These are phyloP conservation scores for Cepaea nemoralis DNA, from an alignment of 1,140 invertebrate species.

Conservation along the genomic window DNA sequence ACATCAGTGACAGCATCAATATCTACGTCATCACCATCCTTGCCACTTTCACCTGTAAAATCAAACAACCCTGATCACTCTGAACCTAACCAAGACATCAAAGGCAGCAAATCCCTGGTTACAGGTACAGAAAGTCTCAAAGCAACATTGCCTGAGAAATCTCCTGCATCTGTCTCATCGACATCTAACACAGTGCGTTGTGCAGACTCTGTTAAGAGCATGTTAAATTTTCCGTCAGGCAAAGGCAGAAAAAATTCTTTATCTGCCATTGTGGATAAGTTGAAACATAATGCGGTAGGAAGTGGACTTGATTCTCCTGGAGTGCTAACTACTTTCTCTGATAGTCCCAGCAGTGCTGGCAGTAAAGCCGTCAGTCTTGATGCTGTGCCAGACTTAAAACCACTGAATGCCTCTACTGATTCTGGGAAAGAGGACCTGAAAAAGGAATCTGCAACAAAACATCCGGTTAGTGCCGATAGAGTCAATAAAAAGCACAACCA, in stretches of 20 bases:
- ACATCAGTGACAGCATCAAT: background rate
- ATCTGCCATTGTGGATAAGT: conserved; percentile 87
- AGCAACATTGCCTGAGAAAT: conserved; percentile 23
- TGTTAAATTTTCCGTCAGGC: conserved; percentile 56
- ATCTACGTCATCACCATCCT: conserved; percentile 5
- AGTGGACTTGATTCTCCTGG: background rate
- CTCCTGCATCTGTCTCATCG: conserved; percentile 20
- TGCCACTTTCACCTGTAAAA: background rate
- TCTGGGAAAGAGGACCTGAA: background rate
- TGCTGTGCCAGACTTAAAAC: background rate
- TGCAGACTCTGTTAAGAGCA: conserved; percentile 34
- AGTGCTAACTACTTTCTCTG: background rate
- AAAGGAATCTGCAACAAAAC: background rate
- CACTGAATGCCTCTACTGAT: background rate
- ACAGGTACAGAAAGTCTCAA: conserved; percentile 19
- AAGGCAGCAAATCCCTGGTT: background rate
- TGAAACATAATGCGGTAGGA: conserved; percentile 71
- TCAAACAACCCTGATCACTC: background rate
- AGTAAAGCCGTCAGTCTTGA: background rate
- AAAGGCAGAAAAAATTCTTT: conserved; percentile 80
- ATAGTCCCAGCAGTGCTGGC: background rate
- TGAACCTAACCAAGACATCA: background rate
- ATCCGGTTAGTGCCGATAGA: background rate
- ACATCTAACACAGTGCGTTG: conserved; percentile 22
- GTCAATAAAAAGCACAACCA: background rate